Percentiles rank a stretch among this genome's conserved stretches.
Conservation (phyloP, 1,140 invertebrate genomes). For the Drosophila subobscura region DNA sequence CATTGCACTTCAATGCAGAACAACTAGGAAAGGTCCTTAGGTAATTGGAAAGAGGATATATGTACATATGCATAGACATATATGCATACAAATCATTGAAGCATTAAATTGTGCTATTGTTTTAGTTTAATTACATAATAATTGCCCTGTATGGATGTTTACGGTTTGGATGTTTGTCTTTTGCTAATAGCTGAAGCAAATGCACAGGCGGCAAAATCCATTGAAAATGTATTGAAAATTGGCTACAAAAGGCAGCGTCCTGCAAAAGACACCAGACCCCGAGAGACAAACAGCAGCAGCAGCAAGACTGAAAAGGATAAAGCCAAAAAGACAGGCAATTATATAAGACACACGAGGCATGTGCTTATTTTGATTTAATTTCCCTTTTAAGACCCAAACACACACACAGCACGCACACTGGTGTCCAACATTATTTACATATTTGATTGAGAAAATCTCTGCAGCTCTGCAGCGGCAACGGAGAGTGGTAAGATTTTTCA, state of each 20-base stretch:
- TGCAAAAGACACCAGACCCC: constrained; percentile 42
- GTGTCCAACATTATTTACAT: constrained; percentile 64
- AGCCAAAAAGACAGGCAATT: constrained; percentile 55
- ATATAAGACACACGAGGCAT: constrained; percentile 47
- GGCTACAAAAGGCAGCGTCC: constrained; percentile 60
- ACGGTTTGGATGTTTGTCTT: constrained; percentile 26
- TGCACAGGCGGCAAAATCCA: constrained; percentile 61
- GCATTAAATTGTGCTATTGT: constrained; percentile 69
- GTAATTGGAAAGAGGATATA: too few relatives aligned
- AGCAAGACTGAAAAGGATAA: constrained; percentile 19
- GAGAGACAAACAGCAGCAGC: constrained; percentile 10
- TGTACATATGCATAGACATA: not conserved
- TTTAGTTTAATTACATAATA: constrained; percentile 81
- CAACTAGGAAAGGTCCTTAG: constrained; percentile 7
- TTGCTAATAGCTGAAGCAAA: constrained; percentile 65
- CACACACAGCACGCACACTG: constrained; percentile 10
- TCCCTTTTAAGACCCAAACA: constrained; percentile 63
- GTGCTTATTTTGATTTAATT: constrained; percentile 81
- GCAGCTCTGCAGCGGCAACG: not conserved
- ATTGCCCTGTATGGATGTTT: constrained; percentile 56
- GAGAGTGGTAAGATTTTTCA: not conserved
- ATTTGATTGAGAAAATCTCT: constrained; percentile 74
- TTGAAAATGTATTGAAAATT: constrained; percentile 37
- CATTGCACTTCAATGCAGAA: constrained; percentile 8
- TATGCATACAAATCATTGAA: constrained; percentile 37